Percentiles rank a stretch among this genome's conserved stretches.
Evolutionary conservation across 2,113 vertebrate genomes (phyloP).

Genomic region (Empidonax alnorum): DNA sequence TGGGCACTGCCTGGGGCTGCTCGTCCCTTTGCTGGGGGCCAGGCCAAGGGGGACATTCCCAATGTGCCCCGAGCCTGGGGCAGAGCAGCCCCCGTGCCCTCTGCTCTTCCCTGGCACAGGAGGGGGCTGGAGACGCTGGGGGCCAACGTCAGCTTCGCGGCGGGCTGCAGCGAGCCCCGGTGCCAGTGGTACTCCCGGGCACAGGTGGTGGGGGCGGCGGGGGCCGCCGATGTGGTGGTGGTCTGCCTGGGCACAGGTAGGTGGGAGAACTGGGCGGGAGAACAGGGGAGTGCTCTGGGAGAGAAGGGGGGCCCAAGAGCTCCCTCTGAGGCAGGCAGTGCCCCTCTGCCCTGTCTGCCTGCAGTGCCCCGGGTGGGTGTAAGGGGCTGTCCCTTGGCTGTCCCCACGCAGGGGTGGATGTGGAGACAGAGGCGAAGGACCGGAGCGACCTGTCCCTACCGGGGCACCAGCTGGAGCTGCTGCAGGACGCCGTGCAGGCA

Average conservation of each 20-base stretch:
- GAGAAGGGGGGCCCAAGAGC: not conserved
- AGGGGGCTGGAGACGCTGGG: conserved; percentile 46
- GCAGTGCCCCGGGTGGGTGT: rapidly evolving
- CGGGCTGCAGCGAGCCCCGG: not conserved
- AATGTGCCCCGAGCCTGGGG: rapidly evolving
- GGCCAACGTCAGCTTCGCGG: not conserved
- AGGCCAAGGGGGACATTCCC: not conserved
- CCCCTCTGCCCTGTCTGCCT: not conserved
- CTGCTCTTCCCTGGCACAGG: conserved; percentile 7
- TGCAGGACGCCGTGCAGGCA: conserved; percentile 41
- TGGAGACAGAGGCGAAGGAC: conserved; percentile 59
- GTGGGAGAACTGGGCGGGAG: not conserved
- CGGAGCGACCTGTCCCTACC: conserved; percentile 51
- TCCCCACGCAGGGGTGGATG: not conserved
- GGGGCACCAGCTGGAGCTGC: conserved; percentile 56
- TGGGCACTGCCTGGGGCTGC: not conserved
- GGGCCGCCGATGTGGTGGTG: conserved; percentile 20
- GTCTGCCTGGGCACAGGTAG: conserved; percentile 72
- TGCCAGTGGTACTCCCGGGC: not conserved
- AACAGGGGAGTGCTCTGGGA: not conserved
- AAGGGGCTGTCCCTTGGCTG: not conserved
- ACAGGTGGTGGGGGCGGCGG: not conserved
- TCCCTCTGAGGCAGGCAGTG: rapidly evolving
- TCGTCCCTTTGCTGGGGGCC: not conserved
- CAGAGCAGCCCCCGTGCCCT: not conserved